These are phyloP conservation scores for Drosophila buzzatii DNA, from an alignment of 2,888 invertebrate species.

Conservation along the genomic window DNA sequence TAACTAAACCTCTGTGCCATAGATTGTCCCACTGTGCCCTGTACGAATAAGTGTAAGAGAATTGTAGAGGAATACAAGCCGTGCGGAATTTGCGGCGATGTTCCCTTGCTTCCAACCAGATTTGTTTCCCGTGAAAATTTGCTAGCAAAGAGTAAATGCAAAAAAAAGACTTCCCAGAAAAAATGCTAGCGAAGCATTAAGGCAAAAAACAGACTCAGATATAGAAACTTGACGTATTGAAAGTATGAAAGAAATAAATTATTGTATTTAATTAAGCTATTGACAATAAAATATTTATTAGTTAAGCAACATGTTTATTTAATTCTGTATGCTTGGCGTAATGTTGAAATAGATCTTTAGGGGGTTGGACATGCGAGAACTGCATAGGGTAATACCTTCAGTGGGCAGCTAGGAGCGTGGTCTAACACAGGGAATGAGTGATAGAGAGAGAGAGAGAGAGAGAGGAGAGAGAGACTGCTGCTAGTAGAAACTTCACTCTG, in stretches of 20 bases:
- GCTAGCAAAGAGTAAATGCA: not conserved
- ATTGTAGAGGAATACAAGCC: not conserved
- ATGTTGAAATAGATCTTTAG: no score
- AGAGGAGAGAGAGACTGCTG: no score
- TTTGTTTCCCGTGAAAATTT: conserved; percentile 1
- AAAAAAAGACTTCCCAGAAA: not conserved
- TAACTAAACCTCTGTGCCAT: not conserved
- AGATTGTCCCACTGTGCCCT: conserved; percentile 53
- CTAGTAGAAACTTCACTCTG: not conserved
- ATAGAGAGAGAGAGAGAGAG: no score
- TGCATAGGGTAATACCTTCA: no score
- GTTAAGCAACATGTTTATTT: not conserved
- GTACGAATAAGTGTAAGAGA: conserved; percentile 1
- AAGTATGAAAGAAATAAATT: not conserved
- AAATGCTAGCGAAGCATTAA: not conserved
- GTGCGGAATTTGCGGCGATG: not conserved
- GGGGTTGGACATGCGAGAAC: no score
- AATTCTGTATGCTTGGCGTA: not conserved
- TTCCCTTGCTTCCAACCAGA: not conserved
- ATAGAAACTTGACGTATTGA: not conserved
- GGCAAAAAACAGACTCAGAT: not conserved
- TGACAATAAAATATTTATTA: not conserved
- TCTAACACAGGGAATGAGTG: no score
- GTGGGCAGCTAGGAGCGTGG: no score
- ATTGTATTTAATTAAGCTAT: not conserved